Conservation (phyloP, 2,113 vertebrate genomes). For the Oryzias woworae region DNA sequence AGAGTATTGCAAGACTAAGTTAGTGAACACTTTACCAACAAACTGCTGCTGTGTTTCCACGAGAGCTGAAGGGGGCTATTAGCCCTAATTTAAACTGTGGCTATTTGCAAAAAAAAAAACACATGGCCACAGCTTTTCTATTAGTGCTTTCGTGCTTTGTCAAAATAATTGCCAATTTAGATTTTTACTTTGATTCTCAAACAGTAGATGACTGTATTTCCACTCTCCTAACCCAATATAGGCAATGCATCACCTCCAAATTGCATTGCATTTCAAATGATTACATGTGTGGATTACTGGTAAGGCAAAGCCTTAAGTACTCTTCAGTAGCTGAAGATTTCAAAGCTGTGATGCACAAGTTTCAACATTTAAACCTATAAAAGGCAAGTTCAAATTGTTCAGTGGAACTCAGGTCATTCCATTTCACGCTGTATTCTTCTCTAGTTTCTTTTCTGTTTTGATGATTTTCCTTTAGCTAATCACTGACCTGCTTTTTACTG, state of each 20-base stretch:
- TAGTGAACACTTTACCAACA: background rate
- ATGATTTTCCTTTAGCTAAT: too few species aligned
- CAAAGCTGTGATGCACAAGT: background rate
- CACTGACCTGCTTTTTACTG: too few species aligned
- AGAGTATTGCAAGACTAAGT: constrained; percentile 6
- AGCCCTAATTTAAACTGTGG: constrained; percentile 9
- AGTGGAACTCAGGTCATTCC: constrained; percentile 18
- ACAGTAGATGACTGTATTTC: background rate
- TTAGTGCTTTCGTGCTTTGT: constrained; percentile 37
- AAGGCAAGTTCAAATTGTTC: constrained; percentile 7
- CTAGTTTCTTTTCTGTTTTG: too few species aligned
- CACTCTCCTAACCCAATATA: background rate
- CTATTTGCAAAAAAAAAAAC: constrained; percentile 26
- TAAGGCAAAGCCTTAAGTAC: too few species aligned
- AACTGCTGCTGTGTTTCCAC: constrained; percentile 18
- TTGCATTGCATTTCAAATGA: too few species aligned
- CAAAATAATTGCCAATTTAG: constrained; percentile 10
- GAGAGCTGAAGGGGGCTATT: constrained; percentile 2
- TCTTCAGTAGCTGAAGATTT: background rate
- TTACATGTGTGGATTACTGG: too few species aligned
- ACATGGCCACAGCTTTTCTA: constrained; percentile 25
- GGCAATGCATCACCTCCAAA: background rate
- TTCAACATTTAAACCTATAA: constrained; percentile 2
- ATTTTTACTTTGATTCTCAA: constrained; percentile 11
- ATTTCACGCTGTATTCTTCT: too few species aligned